phyloP scores from a whole-genome alignment of 2,797 vertebrate genomes.

The Harpagifer antarcticus region DNA sequence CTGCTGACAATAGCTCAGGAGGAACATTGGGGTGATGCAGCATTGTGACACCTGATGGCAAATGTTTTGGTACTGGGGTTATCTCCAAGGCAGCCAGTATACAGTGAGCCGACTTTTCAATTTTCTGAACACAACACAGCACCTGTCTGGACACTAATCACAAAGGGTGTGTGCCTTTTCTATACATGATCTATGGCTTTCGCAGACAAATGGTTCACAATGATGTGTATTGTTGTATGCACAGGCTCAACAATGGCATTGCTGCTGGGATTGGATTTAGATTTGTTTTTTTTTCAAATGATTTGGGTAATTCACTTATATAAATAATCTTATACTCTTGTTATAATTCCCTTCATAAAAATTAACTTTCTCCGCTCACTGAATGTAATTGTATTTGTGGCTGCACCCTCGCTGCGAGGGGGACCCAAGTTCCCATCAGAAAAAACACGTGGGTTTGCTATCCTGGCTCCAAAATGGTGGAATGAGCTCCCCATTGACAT shows the following conservation, averaged over 20 bases:
- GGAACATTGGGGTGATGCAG: conserved; percentile 47
- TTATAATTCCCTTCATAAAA: conserved; percentile 6
- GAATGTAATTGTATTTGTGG: conserved; percentile 1
- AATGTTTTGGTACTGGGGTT: conserved; percentile 59
- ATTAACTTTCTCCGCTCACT: neutral
- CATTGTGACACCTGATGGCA: conserved; percentile 67
- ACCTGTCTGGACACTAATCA: conserved; percentile 54
- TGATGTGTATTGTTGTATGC: conserved; percentile 22
- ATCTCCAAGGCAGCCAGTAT: conserved; percentile 50
- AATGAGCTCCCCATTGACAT: no score
- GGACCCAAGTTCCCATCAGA: no score
- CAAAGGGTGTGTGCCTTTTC: conserved; percentile 34
- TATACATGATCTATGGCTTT: conserved; percentile 41
- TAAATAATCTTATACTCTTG: no score
- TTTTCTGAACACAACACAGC: conserved; percentile 49
- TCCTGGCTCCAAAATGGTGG: no score
- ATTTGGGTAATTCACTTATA: conserved; percentile 13
- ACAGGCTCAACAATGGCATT: conserved; percentile 17
- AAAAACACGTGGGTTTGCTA: no score
- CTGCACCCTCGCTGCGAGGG: no score
- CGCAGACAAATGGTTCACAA: conserved; percentile 18
- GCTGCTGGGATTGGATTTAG: neutral
- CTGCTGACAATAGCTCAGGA: conserved; percentile 54
- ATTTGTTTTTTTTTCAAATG: neutral
- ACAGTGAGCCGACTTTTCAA: conserved; percentile 44